Conservation (phyloP, 2,113 vertebrate species). For the Motacilla alba region DNA sequence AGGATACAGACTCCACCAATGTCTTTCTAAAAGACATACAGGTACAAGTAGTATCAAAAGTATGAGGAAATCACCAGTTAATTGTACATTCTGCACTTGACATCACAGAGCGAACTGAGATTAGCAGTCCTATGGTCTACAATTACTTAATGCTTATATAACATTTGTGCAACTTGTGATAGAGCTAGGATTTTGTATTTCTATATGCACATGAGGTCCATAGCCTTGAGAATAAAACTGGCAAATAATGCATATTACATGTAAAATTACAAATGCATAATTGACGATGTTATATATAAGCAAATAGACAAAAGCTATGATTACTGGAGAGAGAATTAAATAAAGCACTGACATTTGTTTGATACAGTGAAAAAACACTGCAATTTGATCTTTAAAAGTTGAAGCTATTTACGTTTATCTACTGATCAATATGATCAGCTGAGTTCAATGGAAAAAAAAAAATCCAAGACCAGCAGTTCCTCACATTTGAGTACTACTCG, state of each 20-base stretch:
- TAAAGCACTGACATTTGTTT: constrained; percentile 87
- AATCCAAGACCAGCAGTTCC: constrained; percentile 82
- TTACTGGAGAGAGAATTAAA: constrained; percentile 84
- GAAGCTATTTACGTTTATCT: constrained; percentile 85
- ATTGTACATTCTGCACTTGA: constrained; percentile 98
- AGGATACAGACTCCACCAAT: constrained; percentile 99
- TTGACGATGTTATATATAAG: constrained; percentile 86
- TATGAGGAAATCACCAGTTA: constrained; percentile 97
- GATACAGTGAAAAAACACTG: constrained; percentile 97
- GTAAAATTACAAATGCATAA: constrained; percentile 94
- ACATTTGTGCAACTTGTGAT: constrained; percentile 92
- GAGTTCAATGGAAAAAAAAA: constrained; percentile 82
- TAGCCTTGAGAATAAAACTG: constrained; percentile 85
- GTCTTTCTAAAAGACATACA: constrained; percentile 99
- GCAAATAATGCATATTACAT: constrained; percentile 90
- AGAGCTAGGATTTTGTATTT: constrained; percentile 82
- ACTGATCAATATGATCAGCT: constrained; percentile 99
- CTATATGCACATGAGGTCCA: constrained; percentile 92
- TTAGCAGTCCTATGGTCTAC: constrained; percentile 98
- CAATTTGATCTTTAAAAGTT: constrained; percentile 83
- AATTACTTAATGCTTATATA: constrained; percentile 94
- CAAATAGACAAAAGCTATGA: constrained; percentile 83
- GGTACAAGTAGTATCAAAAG: constrained; percentile 98
- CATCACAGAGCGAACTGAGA: constrained; percentile 93
- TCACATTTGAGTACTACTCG: constrained; percentile 83